phyloP scores from a whole-genome alignment of 2,888 invertebrate species.

The Aspidapion aeneum region DNA sequence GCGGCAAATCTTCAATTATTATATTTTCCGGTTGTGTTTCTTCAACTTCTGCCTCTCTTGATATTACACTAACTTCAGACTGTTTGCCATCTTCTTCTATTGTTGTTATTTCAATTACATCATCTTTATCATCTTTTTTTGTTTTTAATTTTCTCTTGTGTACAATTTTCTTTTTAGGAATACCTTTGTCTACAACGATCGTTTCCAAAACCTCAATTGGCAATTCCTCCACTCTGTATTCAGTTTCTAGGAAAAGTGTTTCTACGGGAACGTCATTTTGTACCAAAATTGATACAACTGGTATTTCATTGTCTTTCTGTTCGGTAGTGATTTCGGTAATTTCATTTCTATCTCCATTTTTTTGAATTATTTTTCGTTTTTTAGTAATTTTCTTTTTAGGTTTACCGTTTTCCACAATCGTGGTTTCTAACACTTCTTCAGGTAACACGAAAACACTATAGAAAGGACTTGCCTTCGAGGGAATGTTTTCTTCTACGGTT shows the following conservation, averaged over 20 bases:
- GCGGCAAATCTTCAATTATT: constrained; percentile 34
- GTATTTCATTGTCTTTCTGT: constrained; percentile 40
- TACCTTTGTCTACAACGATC: constrained; percentile 30
- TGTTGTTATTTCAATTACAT: constrained; percentile 46
- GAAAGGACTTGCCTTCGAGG: constrained; percentile 41
- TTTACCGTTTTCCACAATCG: constrained; percentile 48
- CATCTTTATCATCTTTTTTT: constrained; percentile 41
- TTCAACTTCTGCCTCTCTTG: constrained; percentile 20
- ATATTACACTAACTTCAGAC: constrained; percentile 24
- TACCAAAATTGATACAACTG: constrained; percentile 38
- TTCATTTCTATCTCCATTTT: constrained; percentile 38
- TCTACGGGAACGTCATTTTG: constrained; percentile 28
- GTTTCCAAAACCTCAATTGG: constrained; percentile 37
- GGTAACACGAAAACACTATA: constrained; percentile 42
- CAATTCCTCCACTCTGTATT: constrained; percentile 30
- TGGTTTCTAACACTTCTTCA: constrained; percentile 42
- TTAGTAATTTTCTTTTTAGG: constrained; percentile 43
- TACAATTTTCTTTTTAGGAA: constrained; percentile 18
- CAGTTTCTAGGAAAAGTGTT: no score
- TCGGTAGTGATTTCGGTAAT: constrained; percentile 37
- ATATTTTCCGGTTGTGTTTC: constrained; percentile 19
- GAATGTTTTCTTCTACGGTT: constrained; percentile 38
- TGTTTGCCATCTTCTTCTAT: constrained; percentile 34
- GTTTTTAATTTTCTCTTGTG: constrained; percentile 46
- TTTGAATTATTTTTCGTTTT: constrained; percentile 47